Evolutionary conservation across 1,140 invertebrate species (phyloP), one percentile per base, ranked within the genome.

Genomic region (Drosophila funebris): DNA sequence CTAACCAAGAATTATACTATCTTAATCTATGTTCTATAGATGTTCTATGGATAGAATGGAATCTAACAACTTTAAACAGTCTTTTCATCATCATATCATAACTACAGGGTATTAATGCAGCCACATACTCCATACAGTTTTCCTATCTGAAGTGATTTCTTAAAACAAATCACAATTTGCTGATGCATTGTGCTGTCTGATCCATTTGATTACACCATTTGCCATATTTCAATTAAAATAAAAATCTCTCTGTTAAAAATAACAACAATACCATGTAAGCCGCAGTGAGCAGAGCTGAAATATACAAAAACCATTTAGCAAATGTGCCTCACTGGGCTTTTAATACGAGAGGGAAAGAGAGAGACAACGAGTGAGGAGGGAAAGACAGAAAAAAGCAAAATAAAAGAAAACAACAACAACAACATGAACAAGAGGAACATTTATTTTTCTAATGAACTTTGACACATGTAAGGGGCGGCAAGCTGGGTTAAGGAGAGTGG

Each of bases 371-470:
- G 16, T 18, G 3, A n/a, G 37, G 16, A n/a, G n/a, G n/a, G n/a
- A n/a, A n/a, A n/a, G n/a, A n/a, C n/a, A n/a, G 11, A 14, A 6
- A 29, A n/a, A 29, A 27, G 58, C 56, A 52, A 75, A 50, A 73
- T 11, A 29, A 6, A 52, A 57, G 29, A 73, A 61, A 14, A 24
- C 33, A 76, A 31, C 13, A 41, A 27, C 5, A 52, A 57, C 36
- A 73, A 61, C 33, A 14, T 20, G 31, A 77, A 24, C 16, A 41
- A 52, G n/a, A 60, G 48, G 41, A 56, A 61, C 43, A 67, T 83
- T 31, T 75, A 80, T 64, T 70, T 85, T 78, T 57, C 78, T 87
- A 85, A 85, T 85, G 78, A 85, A 85, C 78, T 85, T 75, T 87
- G 83, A 85, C 81, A 85, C 81, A 62, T 75, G 66, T 48, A 27